Conservation (phyloP, 2,113 vertebrate species). For the Amphiprion percula region DNA sequence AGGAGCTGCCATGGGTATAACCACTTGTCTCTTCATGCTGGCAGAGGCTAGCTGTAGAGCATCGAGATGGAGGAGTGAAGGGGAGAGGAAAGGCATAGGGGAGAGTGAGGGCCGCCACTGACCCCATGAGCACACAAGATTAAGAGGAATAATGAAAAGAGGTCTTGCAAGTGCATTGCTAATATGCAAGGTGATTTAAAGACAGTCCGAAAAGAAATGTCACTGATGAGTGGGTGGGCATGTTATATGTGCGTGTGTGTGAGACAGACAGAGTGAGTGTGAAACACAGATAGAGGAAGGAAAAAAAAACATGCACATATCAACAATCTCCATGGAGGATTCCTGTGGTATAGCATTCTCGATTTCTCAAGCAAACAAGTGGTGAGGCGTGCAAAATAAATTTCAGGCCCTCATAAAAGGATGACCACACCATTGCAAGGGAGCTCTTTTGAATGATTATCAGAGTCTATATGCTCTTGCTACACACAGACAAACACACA, state of each 20-base stretch:
- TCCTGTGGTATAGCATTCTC: conserved; percentile 63
- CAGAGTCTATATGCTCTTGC: conserved; percentile 30
- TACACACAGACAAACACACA: conserved; percentile 23
- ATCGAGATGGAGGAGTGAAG: conserved; percentile 20
- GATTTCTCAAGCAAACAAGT: conserved; percentile 76
- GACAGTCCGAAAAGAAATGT: conserved; percentile 64
- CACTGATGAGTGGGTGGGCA: conserved; percentile 65
- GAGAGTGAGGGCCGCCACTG: conserved; percentile 32
- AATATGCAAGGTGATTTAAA: conserved; percentile 75
- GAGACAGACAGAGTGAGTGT: background rate
- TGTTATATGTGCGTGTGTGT: conserved; percentile 33
- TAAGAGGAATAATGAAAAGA: conserved; percentile 72
- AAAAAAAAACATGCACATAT: conserved; percentile 15
- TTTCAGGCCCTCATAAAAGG: conserved; percentile 70
- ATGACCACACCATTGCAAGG: conserved; percentile 61
- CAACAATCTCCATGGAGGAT: conserved; percentile 66
- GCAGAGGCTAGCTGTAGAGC: conserved; percentile 8
- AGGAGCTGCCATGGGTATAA: conserved; percentile 34
- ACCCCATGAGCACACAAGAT: conserved; percentile 66
- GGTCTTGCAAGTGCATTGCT: conserved; percentile 54
- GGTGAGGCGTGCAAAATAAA: conserved; percentile 72
- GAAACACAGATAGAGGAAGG: background rate
- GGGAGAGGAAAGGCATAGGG: conserved; percentile 13
- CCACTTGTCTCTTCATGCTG: conserved; percentile 53
- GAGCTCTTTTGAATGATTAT: conserved; percentile 57